phyloP scores from a whole-genome alignment of 2,888 invertebrate species.

The Argyresthia albistria region DNA sequence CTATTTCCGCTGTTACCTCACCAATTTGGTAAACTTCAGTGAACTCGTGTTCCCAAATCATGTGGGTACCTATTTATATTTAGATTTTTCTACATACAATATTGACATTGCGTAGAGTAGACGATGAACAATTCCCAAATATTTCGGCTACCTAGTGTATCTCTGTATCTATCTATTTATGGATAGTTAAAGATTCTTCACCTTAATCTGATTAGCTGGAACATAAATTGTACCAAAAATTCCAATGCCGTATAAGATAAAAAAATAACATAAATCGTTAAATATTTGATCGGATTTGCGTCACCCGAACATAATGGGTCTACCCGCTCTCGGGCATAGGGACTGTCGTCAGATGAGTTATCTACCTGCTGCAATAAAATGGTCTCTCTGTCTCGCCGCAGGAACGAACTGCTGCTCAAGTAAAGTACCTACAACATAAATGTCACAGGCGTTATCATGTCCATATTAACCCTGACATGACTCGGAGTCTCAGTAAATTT shows the following conservation, averaged over 20 bases:
- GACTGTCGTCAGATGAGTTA: too few relatives aligned
- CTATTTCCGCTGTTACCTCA: not conserved
- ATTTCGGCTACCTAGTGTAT: too few relatives aligned
- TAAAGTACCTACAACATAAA: too few relatives aligned
- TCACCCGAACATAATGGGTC: slow-evolving; percentile 29
- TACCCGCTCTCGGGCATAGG: slow-evolving; percentile 15
- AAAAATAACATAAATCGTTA: slow-evolving; percentile 50
- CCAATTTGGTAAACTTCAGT: not conserved
- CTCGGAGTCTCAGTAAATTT: too few relatives aligned
- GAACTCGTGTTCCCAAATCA: not conserved
- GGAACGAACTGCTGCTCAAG: too few relatives aligned
- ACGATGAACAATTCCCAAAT: too few relatives aligned
- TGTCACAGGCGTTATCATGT: too few relatives aligned
- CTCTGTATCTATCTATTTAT: too few relatives aligned
- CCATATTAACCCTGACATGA: too few relatives aligned
- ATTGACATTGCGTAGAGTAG: too few relatives aligned
- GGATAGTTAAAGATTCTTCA: not conserved
- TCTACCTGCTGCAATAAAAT: slow-evolving; percentile 3
- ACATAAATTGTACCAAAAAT: slow-evolving; percentile 40
- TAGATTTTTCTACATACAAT: too few relatives aligned
- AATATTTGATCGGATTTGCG: slow-evolving; percentile 65
- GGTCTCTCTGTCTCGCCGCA: slow-evolving; percentile 1
- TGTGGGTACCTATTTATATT: too few relatives aligned
- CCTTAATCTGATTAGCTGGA: slow-evolving; percentile 34
- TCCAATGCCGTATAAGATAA: slow-evolving; percentile 28